These are phyloP conservation scores for Drosophila nigritarsus DNA, from an alignment of 2,888 invertebrate species.

Conservation along the genomic window DNA sequence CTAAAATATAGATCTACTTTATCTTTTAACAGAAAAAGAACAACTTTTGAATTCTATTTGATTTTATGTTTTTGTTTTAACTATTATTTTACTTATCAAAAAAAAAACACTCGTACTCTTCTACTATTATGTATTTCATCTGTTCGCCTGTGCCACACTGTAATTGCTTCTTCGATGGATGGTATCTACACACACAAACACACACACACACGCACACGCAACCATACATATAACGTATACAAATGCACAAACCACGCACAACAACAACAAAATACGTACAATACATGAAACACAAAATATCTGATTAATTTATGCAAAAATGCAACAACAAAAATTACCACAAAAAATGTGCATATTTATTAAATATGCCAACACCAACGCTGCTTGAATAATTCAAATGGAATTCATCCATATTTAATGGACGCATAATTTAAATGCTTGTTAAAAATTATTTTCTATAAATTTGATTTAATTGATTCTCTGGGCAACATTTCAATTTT, in stretches of 20 bases:
- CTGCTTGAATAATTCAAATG: constrained; percentile 69
- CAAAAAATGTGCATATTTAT: constrained; percentile 41
- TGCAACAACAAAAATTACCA: constrained; percentile 22
- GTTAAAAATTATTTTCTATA: constrained; percentile 49
- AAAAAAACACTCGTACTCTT: constrained; percentile 73
- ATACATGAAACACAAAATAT: constrained; percentile 15
- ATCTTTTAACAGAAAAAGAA: constrained; percentile 15
- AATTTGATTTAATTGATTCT: constrained; percentile 39
- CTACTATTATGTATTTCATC: constrained; percentile 84
- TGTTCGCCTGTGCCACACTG: constrained; percentile 83
- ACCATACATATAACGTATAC: constrained; percentile 18
- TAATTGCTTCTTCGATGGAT: constrained; percentile 84
- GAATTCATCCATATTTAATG: constrained; percentile 63
- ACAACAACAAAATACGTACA: constrained; percentile 15
- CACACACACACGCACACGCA: constrained; percentile 35
- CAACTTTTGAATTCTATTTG: constrained; percentile 47
- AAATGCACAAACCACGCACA: constrained; percentile 26
- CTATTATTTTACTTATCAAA: constrained; percentile 64
- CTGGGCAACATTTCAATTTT: constrained; percentile 26
- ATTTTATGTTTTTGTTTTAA: constrained; percentile 38
- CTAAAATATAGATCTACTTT: constrained; percentile 8
- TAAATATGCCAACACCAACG: constrained; percentile 62
- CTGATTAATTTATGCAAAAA: constrained; percentile 33
- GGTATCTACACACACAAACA: constrained; percentile 69
- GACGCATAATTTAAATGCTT: constrained; percentile 67